Percentiles rank a stretch among this genome's conserved stretches.
Conservation (phyloP, 2,113 vertebrate genomes). For the Neolamprologus sp. region DNA sequence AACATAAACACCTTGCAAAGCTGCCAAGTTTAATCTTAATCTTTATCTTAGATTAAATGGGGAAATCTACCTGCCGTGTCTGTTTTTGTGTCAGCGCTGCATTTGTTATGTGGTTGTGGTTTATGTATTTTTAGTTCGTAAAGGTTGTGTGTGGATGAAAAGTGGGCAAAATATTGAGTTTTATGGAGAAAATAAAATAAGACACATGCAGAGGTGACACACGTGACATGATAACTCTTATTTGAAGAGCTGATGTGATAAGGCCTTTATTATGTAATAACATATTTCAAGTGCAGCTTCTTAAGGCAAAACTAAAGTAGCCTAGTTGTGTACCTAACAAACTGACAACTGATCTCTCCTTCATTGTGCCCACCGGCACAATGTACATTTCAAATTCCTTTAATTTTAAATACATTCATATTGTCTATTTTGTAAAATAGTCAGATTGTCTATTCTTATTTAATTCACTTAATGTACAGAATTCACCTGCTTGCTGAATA, state of each 20-base stretch:
- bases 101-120: not conserved
- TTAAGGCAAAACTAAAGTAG: not conserved
- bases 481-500: not conserved
- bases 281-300: not conserved
- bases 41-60: not conserved
- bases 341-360: not conserved
- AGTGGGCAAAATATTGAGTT: not conserved
- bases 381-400: not conserved
- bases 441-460: not conserved
- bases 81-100: not conserved
- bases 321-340: not conserved
- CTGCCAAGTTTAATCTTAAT: not conserved
- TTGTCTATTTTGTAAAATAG: not conserved
- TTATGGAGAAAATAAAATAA: not conserved
- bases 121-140: not conserved
- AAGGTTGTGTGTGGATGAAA: not conserved
- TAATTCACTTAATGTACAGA: not conserved
- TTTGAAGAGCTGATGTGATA: not conserved
- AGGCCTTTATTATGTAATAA: not conserved
- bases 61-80: not conserved
- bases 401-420: not conserved
- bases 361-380: not conserved
- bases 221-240: not conserved
- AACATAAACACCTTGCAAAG: not conserved
- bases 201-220: not conserved